A percentile compares a stretch with the other conserved stretches of the same genome.
phyloP scores from a whole-genome alignment of 2,888 invertebrate genomes.

The Galerucella pusilla region DNA sequence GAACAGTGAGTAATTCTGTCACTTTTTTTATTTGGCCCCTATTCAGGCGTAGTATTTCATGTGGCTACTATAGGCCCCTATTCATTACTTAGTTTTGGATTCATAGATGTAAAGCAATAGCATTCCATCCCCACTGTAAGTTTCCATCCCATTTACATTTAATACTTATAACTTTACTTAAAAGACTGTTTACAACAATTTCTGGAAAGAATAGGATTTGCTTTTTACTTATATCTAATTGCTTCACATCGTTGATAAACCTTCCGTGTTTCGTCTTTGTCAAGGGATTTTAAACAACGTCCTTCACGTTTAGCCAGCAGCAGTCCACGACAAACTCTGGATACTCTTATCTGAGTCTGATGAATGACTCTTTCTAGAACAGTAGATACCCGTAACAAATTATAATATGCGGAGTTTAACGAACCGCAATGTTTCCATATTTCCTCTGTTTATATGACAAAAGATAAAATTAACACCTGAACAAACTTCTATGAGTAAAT shows the following conservation, averaged over 20 bases:
- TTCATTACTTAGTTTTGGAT: too few species aligned
- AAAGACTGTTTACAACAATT: too few species aligned
- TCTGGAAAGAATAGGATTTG: not conserved
- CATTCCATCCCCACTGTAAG: too few species aligned
- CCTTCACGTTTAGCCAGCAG: not conserved
- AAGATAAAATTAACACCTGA: conserved; percentile 14
- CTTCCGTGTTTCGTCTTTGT: not conserved
- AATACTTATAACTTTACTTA: too few species aligned
- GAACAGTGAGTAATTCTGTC: too few species aligned
- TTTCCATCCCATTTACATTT: too few species aligned
- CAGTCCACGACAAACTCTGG: not conserved
- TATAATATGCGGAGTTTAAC: conserved; percentile 3
- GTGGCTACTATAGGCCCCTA: too few species aligned
- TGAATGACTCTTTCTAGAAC: not conserved
- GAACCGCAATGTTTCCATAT: not conserved
- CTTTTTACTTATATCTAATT: too few species aligned
- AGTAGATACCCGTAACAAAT: not conserved
- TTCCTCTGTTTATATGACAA: conserved; percentile 6
- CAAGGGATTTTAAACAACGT: not conserved
- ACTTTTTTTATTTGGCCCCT: too few species aligned
- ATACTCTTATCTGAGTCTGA: not conserved
- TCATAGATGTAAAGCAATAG: too few species aligned
- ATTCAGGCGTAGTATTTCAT: too few species aligned
- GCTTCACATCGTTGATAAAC: not conserved
- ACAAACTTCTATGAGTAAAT: not conserved